Base-by-base conservation (phyloP, 2,113 vertebrate species). In the Misgurnus anguillicaudatus region DNA sequence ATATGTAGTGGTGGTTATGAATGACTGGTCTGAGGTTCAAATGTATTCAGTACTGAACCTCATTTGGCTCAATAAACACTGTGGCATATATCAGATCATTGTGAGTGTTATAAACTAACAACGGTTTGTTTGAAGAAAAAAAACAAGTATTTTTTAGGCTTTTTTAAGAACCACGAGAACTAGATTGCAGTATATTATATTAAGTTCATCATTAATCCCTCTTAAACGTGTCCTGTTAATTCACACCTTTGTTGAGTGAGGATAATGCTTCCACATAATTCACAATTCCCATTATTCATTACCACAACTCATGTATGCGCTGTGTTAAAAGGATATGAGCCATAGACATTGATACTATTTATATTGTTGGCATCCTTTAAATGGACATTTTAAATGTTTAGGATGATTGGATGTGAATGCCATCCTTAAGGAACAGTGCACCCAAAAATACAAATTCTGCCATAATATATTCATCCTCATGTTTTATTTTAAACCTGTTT, bases 41-140 rank as follows among this genome's bases (percentile, higher is more conserved):
- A 67, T 70, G 6, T 21, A 66, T 31, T 31, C 24, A 39, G 55
- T 57, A 79, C 67, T 63, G 64, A 58, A 71, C 76, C 62, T 80
- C 61, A 39, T 76, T 85, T 85, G 81, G 60, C 84, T 85, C 84
- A 85, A 71, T 83, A 80, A 80, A 83, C 84, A 70, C 70, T 75
- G 63, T 80, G 81, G 81, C 75, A 71, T 62, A 71, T 21, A 42
- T 6, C 55, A 58, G 41, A 72, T 24, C 72, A 48, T 62, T 75
- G 72, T 75, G 58, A 36, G n/a, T 69, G 80, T 64, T 77, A 13
- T 64, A 68, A 68, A 69, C 24, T 72, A 72, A 60, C 53, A 24
- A 39, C 6, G 69, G n/a, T 72, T 58, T 70, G 31, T 38, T 70
- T 39, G 36, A 55, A 60, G 53, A 72, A n/a, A n/a, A n/a, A n/a